Evolutionary conservation across 2,797 vertebrate genomes (phyloP).

Genomic region (Fistularia commersonii): DNA sequence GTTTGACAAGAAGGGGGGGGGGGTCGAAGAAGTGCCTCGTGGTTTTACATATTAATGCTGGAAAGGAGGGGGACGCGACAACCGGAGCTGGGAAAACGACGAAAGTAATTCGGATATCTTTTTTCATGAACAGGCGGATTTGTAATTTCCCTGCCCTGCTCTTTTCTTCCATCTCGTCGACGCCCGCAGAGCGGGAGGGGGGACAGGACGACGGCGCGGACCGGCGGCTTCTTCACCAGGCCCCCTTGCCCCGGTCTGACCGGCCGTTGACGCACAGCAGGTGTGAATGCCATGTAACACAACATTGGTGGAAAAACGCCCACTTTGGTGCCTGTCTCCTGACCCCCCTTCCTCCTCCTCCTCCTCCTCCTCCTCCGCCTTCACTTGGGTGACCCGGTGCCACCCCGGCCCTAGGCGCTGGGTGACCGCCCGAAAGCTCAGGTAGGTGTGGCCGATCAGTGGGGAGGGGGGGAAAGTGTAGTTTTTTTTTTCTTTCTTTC

Average conservation of each 20-base stretch:
- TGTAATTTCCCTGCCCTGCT: constrained; percentile 35
- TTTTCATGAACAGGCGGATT: constrained; percentile 44
- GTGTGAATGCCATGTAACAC: constrained; percentile 79
- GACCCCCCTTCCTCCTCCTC: constrained; percentile 37
- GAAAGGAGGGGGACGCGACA: constrained; percentile 54
- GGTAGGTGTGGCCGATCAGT: constrained; percentile 77
- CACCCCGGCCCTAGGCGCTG: constrained; percentile 66
- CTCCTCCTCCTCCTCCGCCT: constrained; percentile 51
- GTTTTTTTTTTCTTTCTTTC: not conserved
- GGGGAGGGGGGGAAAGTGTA: constrained; percentile 1
- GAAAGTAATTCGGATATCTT: constrained; percentile 64
- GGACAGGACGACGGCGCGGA: constrained; percentile 42
- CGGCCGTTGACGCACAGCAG: constrained; percentile 63
- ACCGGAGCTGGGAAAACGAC: constrained; percentile 63
- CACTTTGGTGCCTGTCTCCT: constrained; percentile 69
- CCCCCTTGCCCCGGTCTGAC: constrained; percentile 39
- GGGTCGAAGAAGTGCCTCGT: constrained; percentile 68
- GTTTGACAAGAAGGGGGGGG: constrained; percentile 60
- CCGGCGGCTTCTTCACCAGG: constrained; percentile 39
- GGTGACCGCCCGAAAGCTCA: constrained; percentile 66
- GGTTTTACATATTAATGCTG: constrained; percentile 78
- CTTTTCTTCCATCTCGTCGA: constrained; percentile 35
- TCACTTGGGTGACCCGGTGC: constrained; percentile 79
- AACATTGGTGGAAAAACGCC: constrained; percentile 63
- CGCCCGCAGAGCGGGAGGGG: constrained; percentile 31